Percentiles rank a stretch among this genome's conserved stretches.
Conservation (phyloP, 2,797 vertebrate genomes). For the Gymnopithys bicolor region DNA sequence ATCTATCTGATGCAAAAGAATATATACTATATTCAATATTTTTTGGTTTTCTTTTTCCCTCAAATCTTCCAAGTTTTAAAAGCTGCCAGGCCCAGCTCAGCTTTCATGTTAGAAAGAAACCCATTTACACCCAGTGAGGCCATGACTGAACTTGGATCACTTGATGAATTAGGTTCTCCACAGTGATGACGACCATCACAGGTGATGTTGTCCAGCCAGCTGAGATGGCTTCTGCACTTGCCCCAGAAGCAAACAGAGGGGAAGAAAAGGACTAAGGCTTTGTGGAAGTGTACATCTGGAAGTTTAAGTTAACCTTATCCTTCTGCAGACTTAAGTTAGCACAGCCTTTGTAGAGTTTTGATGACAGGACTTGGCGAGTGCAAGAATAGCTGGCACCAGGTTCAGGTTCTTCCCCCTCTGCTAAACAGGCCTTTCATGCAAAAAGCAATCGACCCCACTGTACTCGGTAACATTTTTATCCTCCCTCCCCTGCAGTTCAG, state of each 20-base stretch:
- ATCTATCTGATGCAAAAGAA: not conserved
- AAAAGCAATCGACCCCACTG: constrained; percentile 25
- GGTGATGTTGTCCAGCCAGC: not conserved
- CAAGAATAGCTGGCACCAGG: constrained; percentile 20
- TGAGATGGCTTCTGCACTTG: not conserved
- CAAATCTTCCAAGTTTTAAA: not conserved
- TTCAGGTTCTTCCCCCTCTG: not conserved
- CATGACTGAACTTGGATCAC: not conserved
- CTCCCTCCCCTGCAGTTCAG: constrained; percentile 1
- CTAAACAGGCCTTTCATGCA: not conserved
- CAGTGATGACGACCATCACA: not conserved
- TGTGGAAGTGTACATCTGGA: not conserved
- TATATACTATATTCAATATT: not conserved
- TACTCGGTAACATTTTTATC: not conserved
- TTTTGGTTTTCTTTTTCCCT: not conserved
- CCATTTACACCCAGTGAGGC: not conserved
- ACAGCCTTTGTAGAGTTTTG: not conserved
- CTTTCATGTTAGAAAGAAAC: not conserved
- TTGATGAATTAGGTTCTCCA: not conserved
- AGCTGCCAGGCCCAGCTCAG: not conserved
- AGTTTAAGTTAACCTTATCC: not conserved
- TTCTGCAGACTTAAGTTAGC: not conserved
- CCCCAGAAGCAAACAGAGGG: not conserved
- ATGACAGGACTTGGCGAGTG: constrained; percentile 2
- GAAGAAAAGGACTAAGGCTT: not conserved